These are phyloP conservation scores for Microcebus tavaratra DNA, from an alignment of 2,113 vertebrate genomes.

Conservation along the genomic window DNA sequence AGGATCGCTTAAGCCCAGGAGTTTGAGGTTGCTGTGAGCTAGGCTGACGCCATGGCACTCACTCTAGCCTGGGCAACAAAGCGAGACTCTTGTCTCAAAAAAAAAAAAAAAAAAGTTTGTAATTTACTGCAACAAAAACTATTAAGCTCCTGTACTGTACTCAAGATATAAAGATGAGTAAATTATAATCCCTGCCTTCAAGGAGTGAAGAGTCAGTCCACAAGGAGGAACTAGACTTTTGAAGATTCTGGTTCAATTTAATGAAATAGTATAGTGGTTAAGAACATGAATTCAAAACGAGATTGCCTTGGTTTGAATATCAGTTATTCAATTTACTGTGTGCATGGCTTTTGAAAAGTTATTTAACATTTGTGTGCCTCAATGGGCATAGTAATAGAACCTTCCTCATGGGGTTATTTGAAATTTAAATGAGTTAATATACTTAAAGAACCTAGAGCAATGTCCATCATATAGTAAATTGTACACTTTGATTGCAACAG, in stretches of 20 bases:
- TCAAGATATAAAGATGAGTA: not conserved
- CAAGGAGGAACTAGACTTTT: not conserved
- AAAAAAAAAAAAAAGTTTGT: not conserved
- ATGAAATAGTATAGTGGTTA: not conserved
- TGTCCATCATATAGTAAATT: not conserved
- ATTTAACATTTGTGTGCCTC: not conserved
- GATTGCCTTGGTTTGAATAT: not conserved
- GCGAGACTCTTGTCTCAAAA: too few species aligned
- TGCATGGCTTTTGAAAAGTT: not conserved
- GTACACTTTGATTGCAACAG: not conserved
- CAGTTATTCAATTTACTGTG: not conserved
- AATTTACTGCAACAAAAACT: not conserved
- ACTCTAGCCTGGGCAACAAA: too few species aligned
- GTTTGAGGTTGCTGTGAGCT: too few species aligned
- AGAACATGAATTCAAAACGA: not conserved
- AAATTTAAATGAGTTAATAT: slow-evolving; percentile 3
- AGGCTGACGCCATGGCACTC: too few species aligned
- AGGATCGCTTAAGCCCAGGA: too few species aligned
- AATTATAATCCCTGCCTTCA: not conserved
- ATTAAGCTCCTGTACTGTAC: not conserved
- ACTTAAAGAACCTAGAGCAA: not conserved
- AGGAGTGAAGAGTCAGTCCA: not conserved
- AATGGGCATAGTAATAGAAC: not conserved
- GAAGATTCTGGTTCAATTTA: not conserved
- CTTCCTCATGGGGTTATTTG: not conserved